Evolutionary conservation across 2,888 invertebrate species (phyloP), one percentile per base, ranked within the genome.

Genomic region (Empis livida): DNA sequence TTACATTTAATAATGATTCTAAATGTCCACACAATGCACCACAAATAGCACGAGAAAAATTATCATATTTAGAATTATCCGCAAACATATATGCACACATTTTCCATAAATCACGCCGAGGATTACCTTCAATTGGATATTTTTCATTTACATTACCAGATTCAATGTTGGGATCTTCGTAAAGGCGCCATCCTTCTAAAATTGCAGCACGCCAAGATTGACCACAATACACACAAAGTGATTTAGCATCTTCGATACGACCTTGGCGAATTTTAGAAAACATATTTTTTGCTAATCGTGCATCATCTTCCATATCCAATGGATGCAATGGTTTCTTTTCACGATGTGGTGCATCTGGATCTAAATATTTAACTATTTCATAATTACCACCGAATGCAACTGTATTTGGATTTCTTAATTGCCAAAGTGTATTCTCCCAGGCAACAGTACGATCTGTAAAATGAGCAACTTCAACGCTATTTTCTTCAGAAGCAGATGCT

Each of bases 121-220:
- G 81, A 69, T 95, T 95, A 1, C 95, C 94, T 64, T 83, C 79
- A 43, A 85, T 77, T 46, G 84, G 63, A 6, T 61, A 54, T 47
- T 67, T 69, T 45, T 65, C 61, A 13, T 55, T 51, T n/a, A 63
- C 56, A 52, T 69, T 71, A 14, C 59, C 50, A 44, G 71, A 68
- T 44, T 76, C 74, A 57, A 79, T 80, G 59, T 91, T 89, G 8
- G 89, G 82, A 71, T 95, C 92, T 61, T 94, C 87, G 58, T 83
- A 79, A 27, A 92, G 73, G 47, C 82, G 76, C 92, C 94, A 94
- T 4, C 95, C 95, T 65, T 93, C 86, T 37, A 95, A 70, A 17
- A 88, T 79, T 5, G 91, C 91, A 1, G 92, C 92, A 44, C 91
- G 73, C 94, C 94, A 94, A 2, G 86, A 79, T 65, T 95, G 93